Evolutionary conservation across 2,888 invertebrate genomes (phyloP).

Genomic region (Trypoxylon attenuatum): DNA sequence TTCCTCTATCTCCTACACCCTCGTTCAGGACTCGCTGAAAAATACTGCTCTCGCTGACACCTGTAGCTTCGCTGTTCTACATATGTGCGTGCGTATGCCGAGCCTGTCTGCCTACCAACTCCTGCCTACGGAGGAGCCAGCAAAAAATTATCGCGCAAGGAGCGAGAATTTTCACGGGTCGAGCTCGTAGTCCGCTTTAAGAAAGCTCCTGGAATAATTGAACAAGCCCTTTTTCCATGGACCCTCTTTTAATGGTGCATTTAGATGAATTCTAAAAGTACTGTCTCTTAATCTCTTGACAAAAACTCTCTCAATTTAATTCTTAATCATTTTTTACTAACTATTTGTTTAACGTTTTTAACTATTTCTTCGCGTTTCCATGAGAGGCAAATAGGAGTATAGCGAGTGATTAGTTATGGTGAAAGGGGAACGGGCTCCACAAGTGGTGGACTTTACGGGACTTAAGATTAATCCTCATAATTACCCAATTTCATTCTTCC

Average conservation of each 20-base stretch:
- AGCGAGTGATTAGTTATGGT: slow-evolving; percentile 5
- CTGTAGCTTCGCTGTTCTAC: slow-evolving; percentile 74
- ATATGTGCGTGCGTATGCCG: slow-evolving; percentile 64
- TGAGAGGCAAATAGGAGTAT: no score
- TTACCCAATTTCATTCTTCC: slow-evolving; percentile 65
- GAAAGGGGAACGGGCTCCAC: slow-evolving; percentile 62
- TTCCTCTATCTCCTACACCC: slow-evolving; percentile 61
- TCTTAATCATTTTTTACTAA: not conserved
- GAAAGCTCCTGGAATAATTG: no score
- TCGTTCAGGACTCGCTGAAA: slow-evolving; percentile 67
- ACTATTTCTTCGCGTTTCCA: not conserved
- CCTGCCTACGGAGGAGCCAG: slow-evolving; percentile 27
- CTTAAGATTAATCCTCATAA: slow-evolving; percentile 74
- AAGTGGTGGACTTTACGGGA: slow-evolving; percentile 74
- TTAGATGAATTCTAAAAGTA: no score
- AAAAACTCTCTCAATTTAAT: no score
- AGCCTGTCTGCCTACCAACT: slow-evolving; percentile 39
- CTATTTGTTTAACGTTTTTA: not conserved
- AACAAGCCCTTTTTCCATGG: no score
- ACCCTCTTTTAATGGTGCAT: no score
- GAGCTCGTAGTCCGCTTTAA: no score
- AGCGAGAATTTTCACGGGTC: no score
- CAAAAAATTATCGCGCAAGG: slow-evolving; percentile 43
- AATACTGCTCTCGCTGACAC: slow-evolving; percentile 74
- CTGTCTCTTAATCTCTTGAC: no score